A percentile compares a stretch with the other conserved stretches of the same genome.
Conservation (phyloP, 2,888 invertebrate species). For the Stratiomys singularior region DNA sequence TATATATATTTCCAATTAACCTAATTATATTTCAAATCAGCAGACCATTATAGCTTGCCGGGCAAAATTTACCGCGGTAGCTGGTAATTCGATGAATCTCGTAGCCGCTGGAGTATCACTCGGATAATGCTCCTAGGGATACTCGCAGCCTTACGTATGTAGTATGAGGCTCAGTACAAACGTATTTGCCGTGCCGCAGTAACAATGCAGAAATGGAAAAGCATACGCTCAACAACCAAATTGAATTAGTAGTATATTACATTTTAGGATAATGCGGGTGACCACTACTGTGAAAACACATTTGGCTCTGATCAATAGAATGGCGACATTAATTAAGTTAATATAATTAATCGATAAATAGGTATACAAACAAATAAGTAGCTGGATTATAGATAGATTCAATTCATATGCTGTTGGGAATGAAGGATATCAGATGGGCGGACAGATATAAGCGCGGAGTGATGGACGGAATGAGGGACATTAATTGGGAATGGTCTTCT, state of each 20-base stretch:
- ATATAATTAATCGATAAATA: slow-evolving; percentile 33
- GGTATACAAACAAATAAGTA: background rate
- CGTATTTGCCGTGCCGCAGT: slow-evolving; percentile 2
- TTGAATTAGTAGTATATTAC: slow-evolving; percentile 11
- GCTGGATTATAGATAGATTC: slow-evolving; percentile 14
- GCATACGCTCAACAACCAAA: background rate
- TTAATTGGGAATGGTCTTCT: background rate
- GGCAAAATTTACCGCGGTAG: background rate
- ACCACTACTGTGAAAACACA: slow-evolving; percentile 22
- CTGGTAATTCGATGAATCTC: background rate
- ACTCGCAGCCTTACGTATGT: background rate
- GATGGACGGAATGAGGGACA: background rate
- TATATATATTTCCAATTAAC: background rate
- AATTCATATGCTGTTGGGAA: background rate
- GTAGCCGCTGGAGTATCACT: too few species aligned
- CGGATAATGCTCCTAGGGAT: background rate
- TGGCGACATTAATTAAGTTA: slow-evolving; percentile 34
- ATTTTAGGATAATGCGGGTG: background rate
- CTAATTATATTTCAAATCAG: slow-evolving; percentile 8
- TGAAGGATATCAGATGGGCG: background rate
- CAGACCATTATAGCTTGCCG: background rate
- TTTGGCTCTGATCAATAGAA: slow-evolving; percentile 14
- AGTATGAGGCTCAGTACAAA: background rate
- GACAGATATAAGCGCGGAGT: background rate
- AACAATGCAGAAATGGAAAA: background rate